Conservation (phyloP, 2,113 vertebrate species). For the Hemibagrus wyckioides region DNA sequence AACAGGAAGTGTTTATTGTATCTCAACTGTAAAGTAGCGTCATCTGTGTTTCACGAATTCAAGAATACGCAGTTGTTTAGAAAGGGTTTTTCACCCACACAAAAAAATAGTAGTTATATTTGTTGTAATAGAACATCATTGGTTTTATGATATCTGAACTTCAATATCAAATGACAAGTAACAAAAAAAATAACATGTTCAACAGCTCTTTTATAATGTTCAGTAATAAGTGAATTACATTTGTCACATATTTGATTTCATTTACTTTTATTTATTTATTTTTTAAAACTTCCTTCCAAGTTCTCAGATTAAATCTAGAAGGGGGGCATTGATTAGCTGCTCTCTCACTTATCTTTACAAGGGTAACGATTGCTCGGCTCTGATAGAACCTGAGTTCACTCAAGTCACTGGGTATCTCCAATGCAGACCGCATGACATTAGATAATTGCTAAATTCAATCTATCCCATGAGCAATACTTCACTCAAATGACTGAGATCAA, state of each 20-base stretch:
- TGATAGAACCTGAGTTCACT: background rate
- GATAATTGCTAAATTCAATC: background rate
- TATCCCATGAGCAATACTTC: background rate
- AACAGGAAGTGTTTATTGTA: background rate
- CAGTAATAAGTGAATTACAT: too few species aligned
- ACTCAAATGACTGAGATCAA: background rate
- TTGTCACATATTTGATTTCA: too few species aligned
- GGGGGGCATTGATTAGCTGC: background rate
- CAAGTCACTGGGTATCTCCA: background rate
- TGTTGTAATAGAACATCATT: background rate
- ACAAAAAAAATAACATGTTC: background rate
- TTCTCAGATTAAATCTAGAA: background rate
- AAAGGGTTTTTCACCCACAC: background rate
- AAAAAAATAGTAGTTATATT: too few species aligned
- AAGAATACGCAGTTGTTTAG: background rate
- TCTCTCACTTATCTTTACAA: background rate
- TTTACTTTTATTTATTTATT: too few species aligned
- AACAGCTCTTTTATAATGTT: background rate
- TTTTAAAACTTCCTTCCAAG: background rate
- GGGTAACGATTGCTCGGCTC: background rate
- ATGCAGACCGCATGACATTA: background rate
- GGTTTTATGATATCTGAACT: background rate
- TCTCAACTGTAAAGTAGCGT: background rate
- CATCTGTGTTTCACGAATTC: background rate
- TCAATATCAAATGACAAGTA: background rate